These are phyloP conservation scores for Phania funesta DNA, from an alignment of 2,888 invertebrate genomes.

Conservation along the genomic window DNA sequence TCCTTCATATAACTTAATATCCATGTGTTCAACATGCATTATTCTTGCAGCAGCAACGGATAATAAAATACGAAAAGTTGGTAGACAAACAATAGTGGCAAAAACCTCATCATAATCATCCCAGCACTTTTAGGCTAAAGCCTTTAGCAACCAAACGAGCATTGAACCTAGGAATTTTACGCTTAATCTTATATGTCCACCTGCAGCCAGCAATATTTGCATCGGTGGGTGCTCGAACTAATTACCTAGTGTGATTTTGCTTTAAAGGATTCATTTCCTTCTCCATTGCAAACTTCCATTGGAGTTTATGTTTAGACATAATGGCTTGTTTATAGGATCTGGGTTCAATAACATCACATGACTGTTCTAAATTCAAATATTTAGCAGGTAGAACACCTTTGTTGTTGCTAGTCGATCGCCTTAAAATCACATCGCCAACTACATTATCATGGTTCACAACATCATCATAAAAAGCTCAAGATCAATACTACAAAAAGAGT, in stretches of 20 bases:
- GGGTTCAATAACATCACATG: neutral
- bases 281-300: slow-evolving; percentile 27
- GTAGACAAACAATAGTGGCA: slow-evolving; percentile 70
- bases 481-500: no score
- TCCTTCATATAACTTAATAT: no score
- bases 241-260: neutral
- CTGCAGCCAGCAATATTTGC: neutral
- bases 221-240: neutral
- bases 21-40: slow-evolving; percentile 41
- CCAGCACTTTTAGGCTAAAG: slow-evolving; percentile 54
- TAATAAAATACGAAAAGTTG: slow-evolving; percentile 51
- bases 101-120: slow-evolving; percentile 71
- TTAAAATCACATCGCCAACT: no score
- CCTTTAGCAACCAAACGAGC: slow-evolving; percentile 30
- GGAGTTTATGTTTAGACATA: slow-evolving; percentile 19
- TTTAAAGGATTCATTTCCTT: neutral
- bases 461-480: no score
- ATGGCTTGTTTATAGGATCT: slow-evolving; percentile 32
- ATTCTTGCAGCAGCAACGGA: slow-evolving; percentile 48
- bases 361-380: no score
- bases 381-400: no score
- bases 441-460: no score
- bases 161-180: slow-evolving; percentile 48
- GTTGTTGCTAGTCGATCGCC: no score
- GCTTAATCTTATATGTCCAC: slow-evolving; percentile 12